Percentiles rank a stretch among this genome's conserved stretches.
Evolutionary conservation across 1,140 invertebrate species (phyloP).

Genomic region (Nebria ingens): DNA sequence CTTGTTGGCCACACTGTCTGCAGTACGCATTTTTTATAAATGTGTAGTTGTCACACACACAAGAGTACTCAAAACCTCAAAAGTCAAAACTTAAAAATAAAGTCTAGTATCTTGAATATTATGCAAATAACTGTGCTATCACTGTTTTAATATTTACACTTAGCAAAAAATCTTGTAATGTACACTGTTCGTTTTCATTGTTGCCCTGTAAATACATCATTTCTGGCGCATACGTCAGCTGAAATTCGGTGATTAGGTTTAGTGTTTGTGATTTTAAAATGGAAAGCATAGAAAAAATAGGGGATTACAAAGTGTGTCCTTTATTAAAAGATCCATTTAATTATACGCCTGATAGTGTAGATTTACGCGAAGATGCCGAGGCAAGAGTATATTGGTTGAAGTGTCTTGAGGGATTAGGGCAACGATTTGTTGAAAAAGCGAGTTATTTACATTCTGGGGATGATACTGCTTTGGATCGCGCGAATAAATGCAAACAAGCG

Average conservation of each 20-base stretch:
- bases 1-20: too few species aligned
- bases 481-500: conserved; percentile 71
- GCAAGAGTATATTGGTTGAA: conserved; percentile 88
- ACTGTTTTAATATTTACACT: too few species aligned
- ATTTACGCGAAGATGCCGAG: conserved; percentile 73
- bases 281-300: conserved; percentile 1
- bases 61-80: too few species aligned
- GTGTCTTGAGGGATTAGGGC: conserved; percentile 75
- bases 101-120: too few species aligned
- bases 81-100: too few species aligned
- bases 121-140: too few species aligned
- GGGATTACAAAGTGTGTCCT: conserved; percentile 27
- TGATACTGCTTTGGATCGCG: conserved; percentile 63
- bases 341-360: conserved; percentile 83
- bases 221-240: background rate
- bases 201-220: background rate
- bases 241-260: background rate
- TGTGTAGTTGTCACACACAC: too few species aligned
- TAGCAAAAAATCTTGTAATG: background rate
- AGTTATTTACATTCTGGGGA: conserved; percentile 71
- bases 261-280: conserved; percentile 2
- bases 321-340: conserved; percentile 35
- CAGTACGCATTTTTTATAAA: too few species aligned
- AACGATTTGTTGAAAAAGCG: conserved; percentile 61
- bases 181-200: background rate